Conservation (phyloP, 2,888 invertebrate species). For the Apamea anceps region DNA sequence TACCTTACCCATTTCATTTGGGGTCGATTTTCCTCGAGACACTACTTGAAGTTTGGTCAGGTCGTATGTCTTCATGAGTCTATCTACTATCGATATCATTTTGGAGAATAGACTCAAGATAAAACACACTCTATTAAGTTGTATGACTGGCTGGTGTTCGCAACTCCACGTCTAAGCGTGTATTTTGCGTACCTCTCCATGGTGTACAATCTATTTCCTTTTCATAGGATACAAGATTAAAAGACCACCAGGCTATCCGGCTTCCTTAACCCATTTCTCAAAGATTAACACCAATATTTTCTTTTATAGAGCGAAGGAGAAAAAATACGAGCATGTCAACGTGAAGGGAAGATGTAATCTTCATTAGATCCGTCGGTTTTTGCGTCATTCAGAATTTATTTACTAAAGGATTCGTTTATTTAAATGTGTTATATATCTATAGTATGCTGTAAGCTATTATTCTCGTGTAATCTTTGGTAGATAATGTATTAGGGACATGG, state of each 20-base stretch:
- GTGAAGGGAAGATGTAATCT: constrained; percentile 68
- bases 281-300: not conserved
- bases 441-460: constrained; percentile 27
- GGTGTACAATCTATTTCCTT: not conserved
- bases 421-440: constrained; percentile 20
- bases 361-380: constrained; percentile 1
- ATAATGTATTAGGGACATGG: constrained; percentile 20
- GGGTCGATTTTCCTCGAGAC: not conserved
- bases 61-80: too few relatives aligned
- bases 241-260: not conserved
- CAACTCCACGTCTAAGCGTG: not conserved
- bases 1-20: not conserved
- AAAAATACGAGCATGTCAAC: constrained; percentile 79
- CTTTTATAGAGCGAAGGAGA: constrained; percentile 82
- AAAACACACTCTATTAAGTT: too few relatives aligned
- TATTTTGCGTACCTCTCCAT: not conserved
- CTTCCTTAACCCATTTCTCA: not conserved
- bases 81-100: too few relatives aligned
- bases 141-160: not conserved
- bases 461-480: constrained; percentile 17
- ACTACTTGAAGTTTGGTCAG: not conserved
- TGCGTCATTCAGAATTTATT: constrained; percentile 17
- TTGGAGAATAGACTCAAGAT: not conserved
- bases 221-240: not conserved
- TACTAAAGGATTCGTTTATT: constrained; percentile 24